phyloP scores from a whole-genome alignment of 2,888 invertebrate genomes.

The Nezara viridula region DNA sequence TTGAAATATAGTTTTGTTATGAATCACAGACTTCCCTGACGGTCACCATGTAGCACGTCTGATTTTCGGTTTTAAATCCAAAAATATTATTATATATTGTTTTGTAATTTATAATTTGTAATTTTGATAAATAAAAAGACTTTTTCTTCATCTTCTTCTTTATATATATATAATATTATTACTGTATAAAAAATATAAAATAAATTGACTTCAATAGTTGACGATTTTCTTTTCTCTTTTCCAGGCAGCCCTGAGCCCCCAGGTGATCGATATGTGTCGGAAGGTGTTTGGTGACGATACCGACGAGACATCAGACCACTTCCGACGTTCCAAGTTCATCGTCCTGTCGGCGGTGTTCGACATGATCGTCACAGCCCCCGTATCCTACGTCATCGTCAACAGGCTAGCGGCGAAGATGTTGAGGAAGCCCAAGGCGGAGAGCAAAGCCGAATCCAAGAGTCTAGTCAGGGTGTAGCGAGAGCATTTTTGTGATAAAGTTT shows the following conservation, averaged over 20 bases:
- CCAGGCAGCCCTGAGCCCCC: slow-evolving; percentile 56
- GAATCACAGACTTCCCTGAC: too few relatives aligned
- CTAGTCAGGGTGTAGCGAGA: neutral
- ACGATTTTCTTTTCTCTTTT: too few relatives aligned
- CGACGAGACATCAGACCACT: slow-evolving; percentile 26
- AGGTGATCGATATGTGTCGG: slow-evolving; percentile 53
- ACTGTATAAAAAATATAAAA: too few relatives aligned
- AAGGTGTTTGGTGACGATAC: neutral
- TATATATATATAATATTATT: too few relatives aligned
- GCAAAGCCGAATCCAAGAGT: neutral
- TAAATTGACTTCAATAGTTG: too few relatives aligned
- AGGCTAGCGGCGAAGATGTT: neutral
- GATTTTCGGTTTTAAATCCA: too few relatives aligned
- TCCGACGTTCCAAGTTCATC: slow-evolving; percentile 24
- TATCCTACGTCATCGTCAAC: slow-evolving; percentile 12
- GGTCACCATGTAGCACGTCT: too few relatives aligned
- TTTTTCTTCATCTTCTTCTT: too few relatives aligned
- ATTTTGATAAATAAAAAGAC: too few relatives aligned
- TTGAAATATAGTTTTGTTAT: too few relatives aligned
- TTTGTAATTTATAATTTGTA: too few relatives aligned
- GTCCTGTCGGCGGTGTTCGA: neutral
- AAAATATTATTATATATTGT: too few relatives aligned
- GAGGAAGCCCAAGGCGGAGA: neutral
- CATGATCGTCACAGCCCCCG: slow-evolving; percentile 31
- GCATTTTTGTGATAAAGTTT: slow-evolving; percentile 21